Evolutionary conservation across 2,113 vertebrate species (phyloP), one percentile per base, ranked within the genome.

Genomic region (Phodopus roborovskii): DNA sequence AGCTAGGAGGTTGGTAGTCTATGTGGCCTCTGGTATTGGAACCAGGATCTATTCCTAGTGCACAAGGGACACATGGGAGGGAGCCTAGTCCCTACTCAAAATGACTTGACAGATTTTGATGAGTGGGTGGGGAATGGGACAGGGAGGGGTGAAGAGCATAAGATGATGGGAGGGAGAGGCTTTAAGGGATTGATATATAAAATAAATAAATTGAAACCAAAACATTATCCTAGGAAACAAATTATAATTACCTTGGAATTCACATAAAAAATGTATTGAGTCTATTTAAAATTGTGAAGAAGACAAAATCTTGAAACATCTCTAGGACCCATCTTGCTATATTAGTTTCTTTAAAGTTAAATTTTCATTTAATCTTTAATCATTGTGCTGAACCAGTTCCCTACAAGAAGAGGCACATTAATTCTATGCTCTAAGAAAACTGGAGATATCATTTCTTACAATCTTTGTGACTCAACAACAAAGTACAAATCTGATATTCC

Each of bases 161-260:
- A 45, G 45, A 45, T 3, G 6, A 45, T 45, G 45, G 45, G 45
- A 45, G 6, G 3, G 45, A 45, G 45, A 45, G 45, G 45, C 45
- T 45, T n/a, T n/a, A n/a, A n/a, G 45, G 45, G 45, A 45, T 45
- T 45, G 45, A 45, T 45, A 45, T 45, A 6, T 45, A 98, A 92
- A 97, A 96, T 50, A 42, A 15, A 66, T 94, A 93, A 95, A 93
- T 95, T 94, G 6, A 45, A 97, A 89, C 22, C 84, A 45, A 78
- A 96, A 68, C 85, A 95, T 88, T 96, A 97, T 90, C 97, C 82
- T 6, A 96, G 71, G 94, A 90, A 96, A 83, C 86, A 89, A 97
- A 95, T 98, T 98, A 96, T 96, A 98, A 88, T 96, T 97, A 96
- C 92, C 66, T 89, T 96, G 62, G 68, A 74, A 86, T 88, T 97